Conservation (phyloP, 1,140 invertebrate genomes). For the Cydia amplana region DNA sequence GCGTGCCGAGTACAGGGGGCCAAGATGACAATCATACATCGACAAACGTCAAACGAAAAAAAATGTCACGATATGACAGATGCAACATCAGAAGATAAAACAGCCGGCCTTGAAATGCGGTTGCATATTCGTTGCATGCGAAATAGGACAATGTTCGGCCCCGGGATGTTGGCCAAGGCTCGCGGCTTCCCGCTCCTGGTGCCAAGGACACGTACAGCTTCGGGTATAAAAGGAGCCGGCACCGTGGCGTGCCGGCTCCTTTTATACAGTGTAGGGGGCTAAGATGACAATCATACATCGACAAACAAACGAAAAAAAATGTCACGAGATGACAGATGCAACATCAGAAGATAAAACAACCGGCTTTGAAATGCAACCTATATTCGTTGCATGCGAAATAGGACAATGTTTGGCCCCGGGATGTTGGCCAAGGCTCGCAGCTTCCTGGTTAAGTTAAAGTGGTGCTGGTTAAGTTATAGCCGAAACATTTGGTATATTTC, state of each 20-base stretch:
- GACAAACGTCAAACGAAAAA: too few relatives aligned
- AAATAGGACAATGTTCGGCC: not conserved
- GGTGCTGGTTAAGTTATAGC: not conserved
- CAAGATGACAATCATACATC: too few relatives aligned
- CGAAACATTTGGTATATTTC: not conserved
- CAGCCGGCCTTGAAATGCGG: not conserved
- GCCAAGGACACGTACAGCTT: too few relatives aligned
- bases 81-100: not conserved
- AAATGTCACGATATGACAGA: too few relatives aligned
- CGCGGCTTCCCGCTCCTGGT: not conserved
- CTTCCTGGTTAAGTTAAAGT: too few relatives aligned
- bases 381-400: not conserved
- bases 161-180: slow-evolving; percentile 3
- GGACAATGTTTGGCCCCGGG: not conserved
- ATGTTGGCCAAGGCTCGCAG: slow-evolving; percentile 6
- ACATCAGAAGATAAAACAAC: not conserved
- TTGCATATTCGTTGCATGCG: not conserved
- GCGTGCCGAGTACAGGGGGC: too few relatives aligned
- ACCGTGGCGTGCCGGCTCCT: too few relatives aligned
- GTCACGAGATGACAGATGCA: too few relatives aligned
- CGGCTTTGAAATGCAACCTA: slow-evolving; percentile 1
- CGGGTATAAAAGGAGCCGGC: too few relatives aligned
- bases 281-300: too few relatives aligned
- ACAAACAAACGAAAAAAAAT: too few relatives aligned
- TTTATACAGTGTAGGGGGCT: too few relatives aligned